Evolutionary conservation across 2,797 vertebrate genomes (phyloP), one percentile per base, ranked within the genome.

Genomic region (Diglossa cyanea): DNA sequence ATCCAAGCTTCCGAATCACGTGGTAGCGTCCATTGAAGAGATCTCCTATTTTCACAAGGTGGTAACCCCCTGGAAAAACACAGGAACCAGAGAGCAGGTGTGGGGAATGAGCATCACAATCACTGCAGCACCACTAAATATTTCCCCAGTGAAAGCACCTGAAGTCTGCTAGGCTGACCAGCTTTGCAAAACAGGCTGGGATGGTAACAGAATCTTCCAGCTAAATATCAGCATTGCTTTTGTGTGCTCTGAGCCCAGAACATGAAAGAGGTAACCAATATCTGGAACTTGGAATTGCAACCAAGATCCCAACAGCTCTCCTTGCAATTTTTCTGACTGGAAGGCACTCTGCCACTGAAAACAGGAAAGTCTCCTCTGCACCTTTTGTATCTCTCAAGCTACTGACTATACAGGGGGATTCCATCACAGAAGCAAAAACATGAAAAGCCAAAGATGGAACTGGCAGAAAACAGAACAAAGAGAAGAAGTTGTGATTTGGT

Each of bases 21-120:
- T 99, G 99, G 95, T 99, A 99, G 55, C 99, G 97, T 5, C 98
- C 98, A 24, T 98, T 99, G 89, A 99, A 99, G 19, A 99, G 98
- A 97, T 99, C 99, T 47, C 99, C 99, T 13, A 99, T 99, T 97
- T 99, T 99, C 94, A 99, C 99, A 65, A 99, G 99, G 95, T 99
- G 99, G 95, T 99, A 99, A 82, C 99, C 99, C 86, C 99, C 99
- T 99, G 93, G 18, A 95, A 93, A 63, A 95, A 54, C 67, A 94
- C 35, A 61, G 42, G 2, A 10, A 17, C 26, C 58, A 35, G 28
- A 72, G 35, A 74, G 45, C 65, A 91, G 47, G 7, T 14, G 54
- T 15, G 20, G 5, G 31, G 60, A 93, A 91, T 47, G 28, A 68
- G 84, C 76, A 61, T 3, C 75, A 66, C 55, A 68, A 47, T 2